Evolutionary conservation across 2,888 invertebrate species (phyloP), one percentile per base, ranked within the genome.

Genomic region (Hirtodrosophila alboralis): DNA sequence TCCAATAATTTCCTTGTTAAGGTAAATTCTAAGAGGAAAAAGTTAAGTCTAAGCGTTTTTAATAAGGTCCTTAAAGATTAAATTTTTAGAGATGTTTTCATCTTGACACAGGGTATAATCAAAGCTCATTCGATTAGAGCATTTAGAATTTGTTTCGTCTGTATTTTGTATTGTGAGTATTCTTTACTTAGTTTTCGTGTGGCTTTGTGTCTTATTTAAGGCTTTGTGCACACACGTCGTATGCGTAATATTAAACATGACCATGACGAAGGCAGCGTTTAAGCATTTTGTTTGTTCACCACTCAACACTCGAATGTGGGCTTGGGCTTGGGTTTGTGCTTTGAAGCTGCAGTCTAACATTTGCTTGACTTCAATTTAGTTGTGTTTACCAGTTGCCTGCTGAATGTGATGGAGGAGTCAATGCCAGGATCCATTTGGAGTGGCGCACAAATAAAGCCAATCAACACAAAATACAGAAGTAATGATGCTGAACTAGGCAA

Each of bases 391-490:
- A 9, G 28, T 21, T 48, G 52, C 10, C 51, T 53, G 45, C 45
- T 40, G 43, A 30, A 72, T 28, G 30, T 61, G 68, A 56, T 36
- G 28, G 18, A 18, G 44, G 10, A 40, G 57, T 49, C 71, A 31
- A 49, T 41, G 27, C n/a, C 44, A 26, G 41, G 40, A 56, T 49
- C 59, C 36, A 54, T 47, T 30, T 40, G 27, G 10, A 36, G 26
- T 27, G 7, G 13, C 18, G 28, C 47, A 41, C 43, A 59, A 12
- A 40, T 56, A 69, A 81, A 68, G 72, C 59, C 79, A 79, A 79
- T 79, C 85, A 72, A 63, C 85, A 79, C 85, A 85, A 75, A 83
- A 75, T 59, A 72, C 62, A 56, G 53, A 72, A 68, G 72, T 75
- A 83, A 75, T 75, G 80, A 63, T 62, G 69, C 76, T 53, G 61